phyloP scores from a whole-genome alignment of 1,140 invertebrate genomes.

The Solenopsis fugax region DNA sequence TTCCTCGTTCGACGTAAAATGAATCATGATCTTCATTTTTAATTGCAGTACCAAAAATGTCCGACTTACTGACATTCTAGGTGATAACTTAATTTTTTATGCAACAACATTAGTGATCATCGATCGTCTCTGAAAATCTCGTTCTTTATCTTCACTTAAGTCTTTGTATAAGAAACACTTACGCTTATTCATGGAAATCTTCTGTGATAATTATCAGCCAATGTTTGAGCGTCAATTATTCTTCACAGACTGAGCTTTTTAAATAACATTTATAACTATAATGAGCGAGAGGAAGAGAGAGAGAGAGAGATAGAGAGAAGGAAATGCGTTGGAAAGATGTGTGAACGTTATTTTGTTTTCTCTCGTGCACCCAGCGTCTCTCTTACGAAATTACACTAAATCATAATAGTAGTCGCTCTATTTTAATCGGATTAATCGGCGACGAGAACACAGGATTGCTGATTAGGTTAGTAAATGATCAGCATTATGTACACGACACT shows the following conservation, averaged over 20 bases:
- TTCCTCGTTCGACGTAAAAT: not conserved
- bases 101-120: not conserved
- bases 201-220: constrained; percentile 76
- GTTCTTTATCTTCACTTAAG: not conserved
- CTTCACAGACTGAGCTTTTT: constrained; percentile 50
- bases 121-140: constrained; percentile 22
- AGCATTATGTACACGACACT: constrained; percentile 58
- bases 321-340: constrained; percentile 83
- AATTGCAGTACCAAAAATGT: not conserved
- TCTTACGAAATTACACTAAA: constrained; percentile 52
- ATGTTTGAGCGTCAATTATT: constrained; percentile 67
- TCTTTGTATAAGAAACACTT: constrained; percentile 45
- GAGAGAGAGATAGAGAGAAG: constrained; percentile 10
- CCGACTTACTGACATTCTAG: not conserved
- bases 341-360: constrained; percentile 76
- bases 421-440: constrained; percentile 66
- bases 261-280: constrained; percentile 40
- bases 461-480: constrained; percentile 77
- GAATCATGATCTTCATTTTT: not conserved
- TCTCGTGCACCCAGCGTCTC: constrained; percentile 61
- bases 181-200: constrained; percentile 66
- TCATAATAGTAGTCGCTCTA: constrained; percentile 35
- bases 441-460: constrained; percentile 63
- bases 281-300: constrained; percentile 8
- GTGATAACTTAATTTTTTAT: constrained; percentile 7